Percentiles rank a stretch among this genome's conserved stretches.
phyloP scores from a whole-genome alignment of 2,797 vertebrate genomes.

The Serranus cabrilla region DNA sequence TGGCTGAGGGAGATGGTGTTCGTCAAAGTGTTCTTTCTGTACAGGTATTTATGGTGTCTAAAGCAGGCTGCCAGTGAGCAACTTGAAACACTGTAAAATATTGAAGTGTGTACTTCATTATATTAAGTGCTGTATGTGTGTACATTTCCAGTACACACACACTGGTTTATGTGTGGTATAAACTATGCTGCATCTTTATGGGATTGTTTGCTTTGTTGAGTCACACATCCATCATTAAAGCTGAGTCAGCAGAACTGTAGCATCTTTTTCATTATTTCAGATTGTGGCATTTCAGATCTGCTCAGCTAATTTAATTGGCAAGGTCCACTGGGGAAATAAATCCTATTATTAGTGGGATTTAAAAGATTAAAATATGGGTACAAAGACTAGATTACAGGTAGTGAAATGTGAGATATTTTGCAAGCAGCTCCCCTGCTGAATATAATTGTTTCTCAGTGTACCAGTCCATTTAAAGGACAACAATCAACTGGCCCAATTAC shows the following conservation, averaged over 20 bases:
- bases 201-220: conserved; percentile 55
- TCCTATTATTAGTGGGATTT: conserved; percentile 9
- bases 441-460: conserved; percentile 26
- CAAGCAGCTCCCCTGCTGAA: not conserved
- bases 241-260: conserved; percentile 45
- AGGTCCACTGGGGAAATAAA: conserved; percentile 25
- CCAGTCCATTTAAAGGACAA: conserved; percentile 44
- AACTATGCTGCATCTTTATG: conserved; percentile 29
- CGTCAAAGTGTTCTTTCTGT: not conserved
- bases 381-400: not conserved
- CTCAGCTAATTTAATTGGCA: conserved; percentile 33
- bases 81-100: conserved; percentile 21
- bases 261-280: conserved; percentile 43
- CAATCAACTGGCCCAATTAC: conserved; percentile 57
- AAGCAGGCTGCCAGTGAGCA: conserved; percentile 1
- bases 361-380: conserved; percentile 29
- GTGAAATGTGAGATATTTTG: conserved; percentile 8
- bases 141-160: conserved; percentile 9
- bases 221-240: conserved; percentile 50
- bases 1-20: not conserved
- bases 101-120: conserved; percentile 54
- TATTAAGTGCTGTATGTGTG: conserved; percentile 49
- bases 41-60: conserved; percentile 26
- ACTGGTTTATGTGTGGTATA: conserved; percentile 5
- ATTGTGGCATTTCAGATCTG: conserved; percentile 39